These are phyloP conservation scores for Tenthredo amoena DNA, from an alignment of 2,888 invertebrate genomes.

Conservation along the genomic window DNA sequence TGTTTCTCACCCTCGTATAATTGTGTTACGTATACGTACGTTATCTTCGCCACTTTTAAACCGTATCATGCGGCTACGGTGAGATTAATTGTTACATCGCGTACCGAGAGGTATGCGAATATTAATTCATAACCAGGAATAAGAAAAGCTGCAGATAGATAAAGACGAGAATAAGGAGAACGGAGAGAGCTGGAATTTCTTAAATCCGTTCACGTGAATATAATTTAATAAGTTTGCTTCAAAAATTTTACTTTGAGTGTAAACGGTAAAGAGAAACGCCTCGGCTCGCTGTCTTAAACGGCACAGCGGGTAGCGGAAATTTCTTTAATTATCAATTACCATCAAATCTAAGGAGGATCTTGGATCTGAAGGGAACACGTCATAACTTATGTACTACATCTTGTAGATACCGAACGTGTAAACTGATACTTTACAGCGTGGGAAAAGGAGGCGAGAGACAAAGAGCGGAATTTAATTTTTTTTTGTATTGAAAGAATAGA, in stretches of 20 bases:
- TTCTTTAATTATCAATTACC: slow-evolving; percentile 49
- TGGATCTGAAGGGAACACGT: not conserved
- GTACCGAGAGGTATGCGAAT: not conserved
- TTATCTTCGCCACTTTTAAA: not conserved
- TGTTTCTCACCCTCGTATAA: not conserved
- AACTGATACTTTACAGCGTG: not conserved
- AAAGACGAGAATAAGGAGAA: slow-evolving; percentile 77
- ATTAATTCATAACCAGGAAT: slow-evolving; percentile 71
- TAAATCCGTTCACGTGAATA: slow-evolving; percentile 32
- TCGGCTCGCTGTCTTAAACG: slow-evolving; percentile 20
- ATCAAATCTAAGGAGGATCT: slow-evolving; percentile 14
- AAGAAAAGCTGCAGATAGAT: slow-evolving; percentile 68
- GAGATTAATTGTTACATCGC: not conserved
- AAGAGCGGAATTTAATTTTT: not conserved
- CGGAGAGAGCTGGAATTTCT: slow-evolving; percentile 66
- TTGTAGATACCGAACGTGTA: not conserved
- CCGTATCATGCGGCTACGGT: not conserved
- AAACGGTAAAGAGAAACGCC: not conserved
- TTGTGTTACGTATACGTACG: not conserved
- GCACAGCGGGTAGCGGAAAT: slow-evolving; percentile 36
- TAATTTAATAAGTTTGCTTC: slow-evolving; percentile 44
- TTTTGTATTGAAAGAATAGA: not conserved
- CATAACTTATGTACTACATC: not conserved
- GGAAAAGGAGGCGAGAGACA: not conserved
- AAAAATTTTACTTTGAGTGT: slow-evolving; percentile 43